Conservation (phyloP, 2,113 vertebrate species). For the Festucalex cinctus region DNA sequence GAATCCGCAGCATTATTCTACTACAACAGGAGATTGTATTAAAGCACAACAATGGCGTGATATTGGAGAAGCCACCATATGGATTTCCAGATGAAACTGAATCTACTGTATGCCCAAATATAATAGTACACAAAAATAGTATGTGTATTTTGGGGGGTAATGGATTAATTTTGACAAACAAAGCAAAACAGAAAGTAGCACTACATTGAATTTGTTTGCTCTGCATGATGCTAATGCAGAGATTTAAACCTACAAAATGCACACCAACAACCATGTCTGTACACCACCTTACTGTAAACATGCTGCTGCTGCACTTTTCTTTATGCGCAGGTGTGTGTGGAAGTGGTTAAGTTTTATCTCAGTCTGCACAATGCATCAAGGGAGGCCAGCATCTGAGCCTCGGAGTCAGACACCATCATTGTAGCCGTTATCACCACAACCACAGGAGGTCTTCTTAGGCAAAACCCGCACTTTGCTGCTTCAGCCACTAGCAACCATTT, state of each 20-base stretch:
- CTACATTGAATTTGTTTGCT: background rate
- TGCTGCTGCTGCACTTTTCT: slow-evolving; percentile 32
- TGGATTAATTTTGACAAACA: background rate
- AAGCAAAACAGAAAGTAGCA: background rate
- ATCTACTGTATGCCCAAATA: background rate
- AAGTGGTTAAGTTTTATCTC: slow-evolving; percentile 45
- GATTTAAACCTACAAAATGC: slow-evolving; percentile 9
- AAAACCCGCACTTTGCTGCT: slow-evolving; percentile 30
- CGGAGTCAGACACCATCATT: slow-evolving; percentile 45
- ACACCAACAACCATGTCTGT: slow-evolving; percentile 8
- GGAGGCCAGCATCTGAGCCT: slow-evolving; percentile 30
- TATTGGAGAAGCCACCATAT: too few species aligned
- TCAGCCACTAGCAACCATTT: slow-evolving; percentile 32
- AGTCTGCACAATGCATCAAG: slow-evolving; percentile 42
- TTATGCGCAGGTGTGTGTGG: slow-evolving; percentile 16
- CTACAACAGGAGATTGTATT: too few species aligned
- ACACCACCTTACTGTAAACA: slow-evolving; percentile 11
- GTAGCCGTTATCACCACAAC: slow-evolving; percentile 52
- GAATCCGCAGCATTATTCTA: background rate
- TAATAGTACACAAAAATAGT: background rate
- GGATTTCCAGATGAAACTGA: background rate
- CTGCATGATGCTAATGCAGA: slow-evolving; percentile 7
- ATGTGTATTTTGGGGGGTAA: background rate
- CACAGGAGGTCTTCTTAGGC: slow-evolving; percentile 52
- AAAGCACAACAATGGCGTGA: too few species aligned